Base-by-base conservation (phyloP, 2,113 vertebrate genomes). In the Lophius piscatorius region DNA sequence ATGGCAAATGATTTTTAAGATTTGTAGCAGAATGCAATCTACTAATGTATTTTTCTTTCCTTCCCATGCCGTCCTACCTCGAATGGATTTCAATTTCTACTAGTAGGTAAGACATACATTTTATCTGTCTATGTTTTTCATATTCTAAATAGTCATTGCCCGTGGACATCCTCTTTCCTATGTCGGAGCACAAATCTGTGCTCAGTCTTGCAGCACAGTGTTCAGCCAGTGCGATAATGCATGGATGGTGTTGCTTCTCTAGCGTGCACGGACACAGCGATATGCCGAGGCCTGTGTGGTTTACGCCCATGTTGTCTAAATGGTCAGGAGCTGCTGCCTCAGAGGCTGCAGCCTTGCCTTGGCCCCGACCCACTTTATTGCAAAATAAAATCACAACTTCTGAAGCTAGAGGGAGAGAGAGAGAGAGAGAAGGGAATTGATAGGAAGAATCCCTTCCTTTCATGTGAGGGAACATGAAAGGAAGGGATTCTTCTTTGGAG, bases 221-320 rank as follows among this genome's bases (percentile, higher is more conserved):
- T 70, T 79, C 77, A 81, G 66, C 46, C 61, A 36, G 65, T 60
- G 76, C 70, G 44, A 78, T 84, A 80, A 78, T 77, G 69, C 54
- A 49, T 17, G 71, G 69, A 59, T 79, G 78, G 71, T 72, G 74
- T 74, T 68, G 63, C 72, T 73, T 58, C 70, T 82, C 50, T 35
- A 80, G 80, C 64, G 66, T 79, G 59, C 67, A 62, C 63, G 57
- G 76, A 64, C 45, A 14, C 64, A 51, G 44, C 18, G 52, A 84
- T 74, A 44, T 64, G 56, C 71, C 63, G 69, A 67, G 65, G 67
- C 67, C 65, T 69, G 50, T 59, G 74, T 74, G 69, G 59, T 79
- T 79, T 79, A 75, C 75, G 63, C 69, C 63, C 24, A 11, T 16
- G 20, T 65, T 76, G 72, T 59, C 78, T 76, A 69, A 77, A 69